Evolutionary conservation across 2,888 invertebrate genomes (phyloP).

Genomic region (Conchocele bisecta): DNA sequence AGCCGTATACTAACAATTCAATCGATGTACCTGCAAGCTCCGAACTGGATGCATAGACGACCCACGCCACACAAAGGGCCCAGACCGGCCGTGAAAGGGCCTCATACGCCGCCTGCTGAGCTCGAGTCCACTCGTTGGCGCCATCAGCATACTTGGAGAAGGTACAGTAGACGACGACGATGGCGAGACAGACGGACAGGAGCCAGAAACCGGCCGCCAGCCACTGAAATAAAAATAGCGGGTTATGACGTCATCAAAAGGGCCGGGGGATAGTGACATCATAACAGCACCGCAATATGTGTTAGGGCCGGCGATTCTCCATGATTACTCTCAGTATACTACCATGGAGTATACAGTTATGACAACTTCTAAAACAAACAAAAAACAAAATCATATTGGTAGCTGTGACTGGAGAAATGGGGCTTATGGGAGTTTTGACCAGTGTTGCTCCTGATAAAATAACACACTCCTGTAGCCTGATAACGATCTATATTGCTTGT

Average conservation of each 20-base stretch:
- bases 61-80: conserved; percentile 84
- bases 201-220: conserved; percentile 74
- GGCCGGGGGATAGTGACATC: background rate
- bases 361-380: too few species aligned
- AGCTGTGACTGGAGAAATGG: too few species aligned
- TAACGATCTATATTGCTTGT: too few species aligned
- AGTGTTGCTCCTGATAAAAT: too few species aligned
- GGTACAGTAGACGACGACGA: conserved; percentile 79
- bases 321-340: too few species aligned
- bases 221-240: conserved; percentile 62
- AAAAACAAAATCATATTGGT: too few species aligned
- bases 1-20: too few species aligned
- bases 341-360: too few species aligned
- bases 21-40: conserved; percentile 85
- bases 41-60: conserved; percentile 84
- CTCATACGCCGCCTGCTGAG: conserved; percentile 80
- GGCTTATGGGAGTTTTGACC: too few species aligned
- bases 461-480: too few species aligned
- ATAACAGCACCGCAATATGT: too few species aligned
- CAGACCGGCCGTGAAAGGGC: conserved; percentile 83
- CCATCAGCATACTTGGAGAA: conserved; percentile 73
- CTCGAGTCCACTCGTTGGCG: conserved; percentile 64
- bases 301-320: too few species aligned
- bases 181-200: conserved; percentile 63
- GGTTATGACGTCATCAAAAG: background rate